These are phyloP conservation scores for Thalpophila matura DNA, from an alignment of 2,888 invertebrate species.

Conservation along the genomic window DNA sequence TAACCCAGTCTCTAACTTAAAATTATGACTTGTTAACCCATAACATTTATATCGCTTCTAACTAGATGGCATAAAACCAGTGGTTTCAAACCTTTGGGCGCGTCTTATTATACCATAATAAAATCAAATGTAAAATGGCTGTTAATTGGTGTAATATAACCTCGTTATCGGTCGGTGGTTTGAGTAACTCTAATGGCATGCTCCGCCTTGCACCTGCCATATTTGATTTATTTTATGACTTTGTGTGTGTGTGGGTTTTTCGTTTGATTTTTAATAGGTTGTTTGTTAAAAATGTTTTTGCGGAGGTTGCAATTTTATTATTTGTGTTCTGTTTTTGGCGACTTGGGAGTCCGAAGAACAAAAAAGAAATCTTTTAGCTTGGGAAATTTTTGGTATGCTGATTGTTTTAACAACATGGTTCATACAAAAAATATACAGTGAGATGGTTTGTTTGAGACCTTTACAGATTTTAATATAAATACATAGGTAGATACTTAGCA, in stretches of 20 bases:
- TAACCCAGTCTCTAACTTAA: constrained; percentile 26
- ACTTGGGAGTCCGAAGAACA: too few relatives aligned
- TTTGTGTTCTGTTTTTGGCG: background rate
- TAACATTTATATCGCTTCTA: constrained; percentile 43
- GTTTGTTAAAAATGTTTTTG: background rate
- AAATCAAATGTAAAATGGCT: constrained; percentile 78
- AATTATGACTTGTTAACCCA: constrained; percentile 42
- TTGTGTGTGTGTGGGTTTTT: constrained; percentile 31
- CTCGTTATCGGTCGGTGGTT: constrained; percentile 76
- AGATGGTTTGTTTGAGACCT: background rate
- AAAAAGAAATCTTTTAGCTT: too few relatives aligned
- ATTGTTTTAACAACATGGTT: too few relatives aligned
- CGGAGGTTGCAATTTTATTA: background rate
- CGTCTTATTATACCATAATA: constrained; percentile 78
- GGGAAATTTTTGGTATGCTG: too few relatives aligned
- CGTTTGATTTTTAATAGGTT: background rate
- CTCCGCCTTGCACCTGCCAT: constrained; percentile 64
- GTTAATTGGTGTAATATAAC: constrained; percentile 78
- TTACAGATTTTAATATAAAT: background rate
- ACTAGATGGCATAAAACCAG: constrained; percentile 60
- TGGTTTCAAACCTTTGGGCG: constrained; percentile 73
- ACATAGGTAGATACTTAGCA: background rate
- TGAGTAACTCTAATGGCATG: constrained; percentile 68
- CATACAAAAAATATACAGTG: background rate
- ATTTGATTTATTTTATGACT: constrained; percentile 44